Evolutionary conservation across 2,113 vertebrate genomes (phyloP), one percentile per base, ranked within the genome.

Genomic region (Apodemus speciosus): DNA sequence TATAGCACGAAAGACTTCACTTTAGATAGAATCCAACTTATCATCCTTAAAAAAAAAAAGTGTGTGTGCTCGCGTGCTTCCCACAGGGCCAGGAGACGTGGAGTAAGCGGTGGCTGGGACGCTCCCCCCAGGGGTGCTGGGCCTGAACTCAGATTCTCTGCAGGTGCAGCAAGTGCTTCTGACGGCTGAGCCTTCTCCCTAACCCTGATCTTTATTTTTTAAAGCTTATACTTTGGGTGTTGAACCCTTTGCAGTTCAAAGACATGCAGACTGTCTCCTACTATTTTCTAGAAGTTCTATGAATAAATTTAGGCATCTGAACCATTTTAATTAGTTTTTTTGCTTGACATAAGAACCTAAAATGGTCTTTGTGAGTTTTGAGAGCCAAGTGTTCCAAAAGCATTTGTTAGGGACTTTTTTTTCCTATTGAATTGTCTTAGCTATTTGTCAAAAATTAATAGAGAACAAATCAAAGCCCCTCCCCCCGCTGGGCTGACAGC

Each of bases 11-110:
- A 76, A 79, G n/a, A 88, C 71, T 79, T 77, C 40, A 43, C 25
- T 84, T 92, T 58, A 90, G 18, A 85, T 25, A 8, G 86, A 68
- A 51, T 3, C 32, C 58, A 92, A 80, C 72, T 92, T 86, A 86
- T 80, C 56, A 58, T 40, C 21, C 40, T 58, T 40, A 10, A 75
- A 75, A 30, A 62, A 25, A 10, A 62, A 62, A 62, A 27, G 9
- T 62, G 49, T 51, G 46, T 35, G 46, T 9, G 4, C 35, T 35
- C 1, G 2, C 16, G 30, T 35, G 49, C 46, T 35, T 16, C 18
- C 75, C 46, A 35, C 15, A 40, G 77, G 71, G 76, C 32, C 75
- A n/a, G 18, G 21, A 56, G 51, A 56, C 11, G 35, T 80, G 32
- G 11, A 56, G 35, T 80, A 8, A 25, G 20, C 38, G 77, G 27